These are phyloP conservation scores for Hydriomena furcata DNA, from an alignment of 2,888 invertebrate genomes.

Conservation along the genomic window DNA sequence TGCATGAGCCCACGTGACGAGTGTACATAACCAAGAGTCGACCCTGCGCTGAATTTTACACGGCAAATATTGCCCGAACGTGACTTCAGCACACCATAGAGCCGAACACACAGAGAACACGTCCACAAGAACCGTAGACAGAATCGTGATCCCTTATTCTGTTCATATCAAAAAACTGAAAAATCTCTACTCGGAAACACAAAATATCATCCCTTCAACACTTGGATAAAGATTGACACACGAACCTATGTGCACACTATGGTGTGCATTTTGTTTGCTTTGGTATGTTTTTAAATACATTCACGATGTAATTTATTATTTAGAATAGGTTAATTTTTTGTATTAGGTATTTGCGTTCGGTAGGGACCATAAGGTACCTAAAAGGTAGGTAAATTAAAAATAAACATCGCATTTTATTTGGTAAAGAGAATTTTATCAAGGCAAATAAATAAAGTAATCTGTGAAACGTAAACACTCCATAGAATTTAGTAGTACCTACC, in stretches of 20 bases:
- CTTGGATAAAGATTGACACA: too few relatives aligned
- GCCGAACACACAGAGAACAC: not conserved
- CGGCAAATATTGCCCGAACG: conserved; percentile 76
- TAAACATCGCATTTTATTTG: not conserved
- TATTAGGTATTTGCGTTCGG: too few relatives aligned
- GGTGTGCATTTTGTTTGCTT: too few relatives aligned
- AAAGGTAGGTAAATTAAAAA: not conserved
- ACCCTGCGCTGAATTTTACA: conserved; percentile 69
- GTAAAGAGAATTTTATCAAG: not conserved
- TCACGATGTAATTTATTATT: too few relatives aligned
- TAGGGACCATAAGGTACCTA: not conserved
- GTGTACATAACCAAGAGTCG: conserved; percentile 51
- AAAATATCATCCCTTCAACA: too few relatives aligned
- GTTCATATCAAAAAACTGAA: too few relatives aligned
- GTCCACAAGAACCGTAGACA: too few relatives aligned
- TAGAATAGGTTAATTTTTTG: too few relatives aligned
- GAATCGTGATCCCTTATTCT: too few relatives aligned
- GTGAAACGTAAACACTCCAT: not conserved
- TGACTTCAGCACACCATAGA: conserved; percentile 51
- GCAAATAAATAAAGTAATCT: not conserved
- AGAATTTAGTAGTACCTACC: conserved; percentile 9
- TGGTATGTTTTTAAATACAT: too few relatives aligned
- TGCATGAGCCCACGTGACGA: conserved; percentile 34
- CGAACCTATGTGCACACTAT: too few relatives aligned
- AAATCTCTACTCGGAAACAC: too few relatives aligned